Evolutionary conservation across 2,113 vertebrate genomes (phyloP).

Genomic region (Tretioscincus oriximinensis): DNA sequence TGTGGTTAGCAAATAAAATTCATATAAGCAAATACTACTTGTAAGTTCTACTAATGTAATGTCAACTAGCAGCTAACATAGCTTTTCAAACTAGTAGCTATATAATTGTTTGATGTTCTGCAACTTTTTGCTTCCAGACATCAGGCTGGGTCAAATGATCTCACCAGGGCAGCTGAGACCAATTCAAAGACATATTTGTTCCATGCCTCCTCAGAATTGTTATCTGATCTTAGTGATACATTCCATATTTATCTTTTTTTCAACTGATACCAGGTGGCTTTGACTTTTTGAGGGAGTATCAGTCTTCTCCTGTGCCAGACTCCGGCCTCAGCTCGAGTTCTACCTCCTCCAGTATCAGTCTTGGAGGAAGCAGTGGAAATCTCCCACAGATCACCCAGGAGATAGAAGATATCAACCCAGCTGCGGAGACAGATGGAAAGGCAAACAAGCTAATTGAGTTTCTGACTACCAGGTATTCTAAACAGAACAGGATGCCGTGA

Average conservation of each 20-base stretch:
- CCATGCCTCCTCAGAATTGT: background rate
- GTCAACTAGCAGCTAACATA: background rate
- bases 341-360: slow-evolving; percentile 93
- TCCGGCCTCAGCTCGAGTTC: slow-evolving; percentile 95
- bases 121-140: slow-evolving; percentile 1
- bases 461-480: slow-evolving; percentile 90
- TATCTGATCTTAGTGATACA: slow-evolving; percentile 6
- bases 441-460: slow-evolving; percentile 98
- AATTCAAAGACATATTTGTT: slow-evolving; percentile 32
- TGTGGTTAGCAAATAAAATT: background rate
- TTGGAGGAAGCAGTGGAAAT: slow-evolving; percentile 93
- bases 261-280: slow-evolving; percentile 79
- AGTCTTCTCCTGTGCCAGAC: slow-evolving; percentile 90
- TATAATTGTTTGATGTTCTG: background rate
- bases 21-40: no score
- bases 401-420: slow-evolving; percentile 84
- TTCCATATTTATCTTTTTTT: slow-evolving; percentile 51
- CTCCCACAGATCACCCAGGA: slow-evolving; percentile 92
- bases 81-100: background rate
- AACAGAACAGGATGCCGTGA: background rate
- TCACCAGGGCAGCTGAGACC: slow-evolving; percentile 2
- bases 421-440: slow-evolving; percentile 87
- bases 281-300: slow-evolving; percentile 94
- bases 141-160: background rate
- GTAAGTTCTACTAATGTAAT: background rate